Evolutionary conservation across 2,113 vertebrate species (phyloP).

Genomic region (Atlantisia rogersi): DNA sequence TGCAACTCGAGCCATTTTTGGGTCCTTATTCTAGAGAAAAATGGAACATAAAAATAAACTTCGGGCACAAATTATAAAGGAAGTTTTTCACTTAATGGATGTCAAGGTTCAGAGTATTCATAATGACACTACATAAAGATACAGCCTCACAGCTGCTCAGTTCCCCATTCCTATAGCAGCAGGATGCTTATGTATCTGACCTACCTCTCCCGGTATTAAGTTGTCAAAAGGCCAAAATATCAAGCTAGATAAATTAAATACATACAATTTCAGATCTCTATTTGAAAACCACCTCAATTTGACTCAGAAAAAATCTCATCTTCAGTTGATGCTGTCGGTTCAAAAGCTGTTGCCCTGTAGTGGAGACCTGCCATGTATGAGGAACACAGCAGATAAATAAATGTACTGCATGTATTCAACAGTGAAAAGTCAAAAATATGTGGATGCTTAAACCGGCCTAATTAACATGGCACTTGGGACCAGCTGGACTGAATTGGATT

Average conservation of each 20-base stretch:
- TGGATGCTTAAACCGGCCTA: background rate
- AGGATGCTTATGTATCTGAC: background rate
- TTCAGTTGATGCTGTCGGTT: background rate
- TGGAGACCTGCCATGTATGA: background rate
- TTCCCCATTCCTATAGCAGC: background rate
- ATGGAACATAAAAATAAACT: background rate
- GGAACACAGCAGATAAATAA: background rate
- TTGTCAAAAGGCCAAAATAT: background rate
- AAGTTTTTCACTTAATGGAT: background rate
- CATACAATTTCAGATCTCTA: background rate
- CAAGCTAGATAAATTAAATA: background rate
- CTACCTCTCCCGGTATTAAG: background rate
- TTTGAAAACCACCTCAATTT: background rate
- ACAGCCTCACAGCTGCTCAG: background rate
- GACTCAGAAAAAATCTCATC: background rate
- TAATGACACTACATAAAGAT: background rate
- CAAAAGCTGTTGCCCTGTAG: background rate
- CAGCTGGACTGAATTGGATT: background rate
- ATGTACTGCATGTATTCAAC: background rate
- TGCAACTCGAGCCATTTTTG: conserved; percentile 99
- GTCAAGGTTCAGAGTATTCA: background rate
- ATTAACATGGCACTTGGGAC: background rate
- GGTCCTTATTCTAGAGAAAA: conserved; percentile 92
- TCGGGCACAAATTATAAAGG: background rate
- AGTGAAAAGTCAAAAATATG: background rate